A percentile compares a stretch with the other conserved stretches of the same genome.
Evolutionary conservation across 2,888 invertebrate species (phyloP).

Genomic region (Nudaria mundana): DNA sequence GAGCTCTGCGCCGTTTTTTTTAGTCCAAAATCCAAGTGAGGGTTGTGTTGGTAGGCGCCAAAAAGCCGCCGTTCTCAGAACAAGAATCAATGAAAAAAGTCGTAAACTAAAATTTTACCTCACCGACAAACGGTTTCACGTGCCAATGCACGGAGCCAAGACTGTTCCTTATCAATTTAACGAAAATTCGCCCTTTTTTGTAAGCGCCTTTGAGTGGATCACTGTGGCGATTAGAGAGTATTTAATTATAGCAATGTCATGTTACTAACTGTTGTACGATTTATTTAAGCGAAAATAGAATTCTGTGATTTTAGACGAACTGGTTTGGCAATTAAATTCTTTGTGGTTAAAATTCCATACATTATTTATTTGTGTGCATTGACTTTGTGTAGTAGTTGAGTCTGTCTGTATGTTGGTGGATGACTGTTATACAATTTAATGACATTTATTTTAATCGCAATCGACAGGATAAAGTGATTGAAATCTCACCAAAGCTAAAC

Average conservation of each 20-base stretch:
- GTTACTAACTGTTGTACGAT: constrained; percentile 29
- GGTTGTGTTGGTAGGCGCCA: constrained; percentile 65
- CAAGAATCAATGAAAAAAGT: constrained; percentile 68
- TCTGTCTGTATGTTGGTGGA: no score
- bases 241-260: constrained; percentile 34
- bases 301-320: constrained; percentile 10
- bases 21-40: constrained; percentile 38
- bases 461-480: not conserved
- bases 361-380: no score
- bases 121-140: constrained; percentile 73
- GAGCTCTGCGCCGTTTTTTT: constrained; percentile 49
- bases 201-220: constrained; percentile 31
- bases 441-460: no score
- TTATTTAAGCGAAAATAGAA: constrained; percentile 19
- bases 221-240: constrained; percentile 31
- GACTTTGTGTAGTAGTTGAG: no score
- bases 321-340: constrained; percentile 5
- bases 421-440: no score
- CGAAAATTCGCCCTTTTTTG: constrained; percentile 44
- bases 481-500: constrained; percentile 5
- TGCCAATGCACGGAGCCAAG: constrained; percentile 69
- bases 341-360: constrained; percentile 11
- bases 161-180: constrained; percentile 57
- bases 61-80: constrained; percentile 75
- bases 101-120: constrained; percentile 54